A percentile compares a stretch with the other conserved stretches of the same genome.
Conservation (phyloP, 2,888 invertebrate species). For the Acanthosepion pharaonis region DNA sequence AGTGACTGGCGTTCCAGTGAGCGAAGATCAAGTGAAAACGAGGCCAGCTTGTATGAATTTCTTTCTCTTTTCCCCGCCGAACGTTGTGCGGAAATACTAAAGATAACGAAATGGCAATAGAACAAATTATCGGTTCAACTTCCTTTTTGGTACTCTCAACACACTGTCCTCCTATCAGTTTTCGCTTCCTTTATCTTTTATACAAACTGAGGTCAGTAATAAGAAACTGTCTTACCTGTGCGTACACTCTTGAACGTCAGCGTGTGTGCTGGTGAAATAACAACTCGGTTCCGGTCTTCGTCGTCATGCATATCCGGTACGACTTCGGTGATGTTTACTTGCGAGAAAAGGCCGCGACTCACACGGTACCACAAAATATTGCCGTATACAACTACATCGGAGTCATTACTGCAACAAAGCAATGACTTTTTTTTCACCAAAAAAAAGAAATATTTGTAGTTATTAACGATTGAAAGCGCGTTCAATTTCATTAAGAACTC, state of each 20-base stretch:
- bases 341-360: not conserved
- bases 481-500: too few relatives aligned
- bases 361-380: conserved; percentile 37
- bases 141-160: not conserved
- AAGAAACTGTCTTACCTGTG: conserved; percentile 24
- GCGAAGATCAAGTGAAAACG: too few relatives aligned
- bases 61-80: not conserved
- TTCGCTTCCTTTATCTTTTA: not conserved
- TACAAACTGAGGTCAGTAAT: too few relatives aligned
- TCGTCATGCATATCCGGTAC: conserved; percentile 57
- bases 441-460: too few relatives aligned
- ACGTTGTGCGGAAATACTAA: not conserved
- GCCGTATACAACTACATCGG: not conserved
- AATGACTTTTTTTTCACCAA: not conserved
- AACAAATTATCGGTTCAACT: not conserved
- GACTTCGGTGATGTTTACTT: conserved; percentile 54
- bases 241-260: conserved; percentile 52
- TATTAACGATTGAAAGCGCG: too few relatives aligned
- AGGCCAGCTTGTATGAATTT: not conserved
- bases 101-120: not conserved
- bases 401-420: conserved; percentile 35
- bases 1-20: too few relatives aligned
- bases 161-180: not conserved
- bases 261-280: conserved; percentile 55
- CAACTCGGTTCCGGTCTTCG: conserved; percentile 54